Evolutionary conservation across 2,113 vertebrate genomes (phyloP).

Genomic region (Epinephelus lanceolatus): DNA sequence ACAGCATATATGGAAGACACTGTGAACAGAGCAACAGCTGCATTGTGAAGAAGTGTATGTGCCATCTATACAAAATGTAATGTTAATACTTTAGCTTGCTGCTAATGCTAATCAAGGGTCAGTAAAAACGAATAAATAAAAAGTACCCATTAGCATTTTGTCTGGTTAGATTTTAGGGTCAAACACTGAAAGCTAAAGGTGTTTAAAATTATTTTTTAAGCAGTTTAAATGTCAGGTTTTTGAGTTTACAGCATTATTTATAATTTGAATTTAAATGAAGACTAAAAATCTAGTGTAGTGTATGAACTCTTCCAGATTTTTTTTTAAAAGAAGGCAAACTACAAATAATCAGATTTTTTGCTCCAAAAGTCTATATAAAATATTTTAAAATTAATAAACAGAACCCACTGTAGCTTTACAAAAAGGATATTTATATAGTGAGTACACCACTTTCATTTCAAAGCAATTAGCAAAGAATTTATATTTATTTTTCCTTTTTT

Average conservation of each 20-base stretch:
- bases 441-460: background rate
- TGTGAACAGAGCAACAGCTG: conserved; percentile 6
- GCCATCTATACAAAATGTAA: conserved; percentile 1
- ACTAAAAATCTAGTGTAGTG: background rate
- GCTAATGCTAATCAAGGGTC: background rate
- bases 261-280: background rate
- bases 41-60: conserved; percentile 16
- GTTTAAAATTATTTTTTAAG: background rate
- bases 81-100: background rate
- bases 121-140: background rate
- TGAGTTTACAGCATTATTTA: background rate
- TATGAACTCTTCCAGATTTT: background rate
- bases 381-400: background rate
- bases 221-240: background rate
- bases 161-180: background rate
- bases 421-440: background rate
- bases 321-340: background rate
- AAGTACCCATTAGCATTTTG: background rate
- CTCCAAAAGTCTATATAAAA: background rate
- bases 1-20: conserved; percentile 9
- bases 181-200: background rate
- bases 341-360: background rate
- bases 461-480: background rate
- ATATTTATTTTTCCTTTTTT: background rate
- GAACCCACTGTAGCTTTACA: background rate